phyloP scores from a whole-genome alignment of 2,113 vertebrate species.

The Tiliqua scincoides region DNA sequence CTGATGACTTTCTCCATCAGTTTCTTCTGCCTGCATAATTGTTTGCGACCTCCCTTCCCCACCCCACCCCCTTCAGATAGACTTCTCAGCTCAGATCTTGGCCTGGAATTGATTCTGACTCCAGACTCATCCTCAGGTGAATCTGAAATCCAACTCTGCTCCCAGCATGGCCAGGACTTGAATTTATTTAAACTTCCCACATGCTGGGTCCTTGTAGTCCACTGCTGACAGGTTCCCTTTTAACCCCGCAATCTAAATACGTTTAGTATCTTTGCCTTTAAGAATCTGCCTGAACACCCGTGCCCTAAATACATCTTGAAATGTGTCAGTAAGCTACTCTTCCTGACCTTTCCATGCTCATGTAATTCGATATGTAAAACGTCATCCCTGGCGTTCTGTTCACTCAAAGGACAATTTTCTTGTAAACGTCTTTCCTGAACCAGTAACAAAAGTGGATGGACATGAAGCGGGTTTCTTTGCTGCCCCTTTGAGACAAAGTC shows the following conservation, averaged over 20 bases:
- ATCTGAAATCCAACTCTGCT: not conserved
- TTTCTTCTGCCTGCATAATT: too few relatives aligned
- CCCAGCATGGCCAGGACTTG: not conserved
- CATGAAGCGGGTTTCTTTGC: not conserved
- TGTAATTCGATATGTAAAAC: not conserved
- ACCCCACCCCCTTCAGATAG: not conserved
- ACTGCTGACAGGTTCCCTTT: not conserved
- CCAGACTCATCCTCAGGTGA: not conserved
- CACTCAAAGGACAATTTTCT: not conserved
- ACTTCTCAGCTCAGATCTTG: not conserved
- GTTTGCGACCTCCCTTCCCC: not conserved
- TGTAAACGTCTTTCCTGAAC: rapidly evolving
- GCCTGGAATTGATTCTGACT: not conserved
- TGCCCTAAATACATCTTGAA: rapidly evolving
- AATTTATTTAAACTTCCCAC: not conserved
- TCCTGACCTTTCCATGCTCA: not conserved
- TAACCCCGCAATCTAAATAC: not conserved
- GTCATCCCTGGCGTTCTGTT: rapidly evolving
- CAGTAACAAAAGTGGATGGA: too few relatives aligned
- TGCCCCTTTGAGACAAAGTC: not conserved
- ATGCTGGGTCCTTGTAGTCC: not conserved
- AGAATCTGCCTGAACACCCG: conserved; percentile 29
- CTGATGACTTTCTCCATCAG: not conserved
- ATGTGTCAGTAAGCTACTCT: not conserved
- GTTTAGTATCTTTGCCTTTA: not conserved